phyloP scores from a whole-genome alignment of 2,888 invertebrate species.

The Pogonocherus hispidulus region DNA sequence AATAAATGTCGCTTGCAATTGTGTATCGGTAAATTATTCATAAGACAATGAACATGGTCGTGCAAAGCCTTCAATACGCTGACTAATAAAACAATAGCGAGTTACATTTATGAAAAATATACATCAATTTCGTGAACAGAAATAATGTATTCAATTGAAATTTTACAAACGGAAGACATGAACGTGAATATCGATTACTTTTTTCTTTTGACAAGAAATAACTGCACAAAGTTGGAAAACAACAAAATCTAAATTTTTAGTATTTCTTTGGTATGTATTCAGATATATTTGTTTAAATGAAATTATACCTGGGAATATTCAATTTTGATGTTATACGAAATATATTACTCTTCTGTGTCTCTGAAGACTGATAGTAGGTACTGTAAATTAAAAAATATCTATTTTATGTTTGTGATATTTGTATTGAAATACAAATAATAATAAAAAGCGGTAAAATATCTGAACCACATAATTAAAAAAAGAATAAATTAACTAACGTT shows the following conservation, averaged over 20 bases:
- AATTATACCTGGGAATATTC: too few relatives aligned
- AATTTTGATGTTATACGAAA: too few relatives aligned
- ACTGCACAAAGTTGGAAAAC: neutral
- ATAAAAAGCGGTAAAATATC: neutral
- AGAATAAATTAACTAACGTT: too few relatives aligned
- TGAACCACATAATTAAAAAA: too few relatives aligned
- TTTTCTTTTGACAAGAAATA: conserved; percentile 10
- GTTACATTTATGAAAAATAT: conserved; percentile 56
- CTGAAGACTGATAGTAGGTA: neutral
- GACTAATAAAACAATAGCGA: conserved; percentile 57
- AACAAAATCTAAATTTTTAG: conserved; percentile 18
- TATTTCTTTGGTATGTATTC: conserved; percentile 13
- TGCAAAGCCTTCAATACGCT: conserved; percentile 50
- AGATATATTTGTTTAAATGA: conserved; percentile 13
- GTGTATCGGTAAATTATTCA: conserved; percentile 53
- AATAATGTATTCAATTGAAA: conserved; percentile 55
- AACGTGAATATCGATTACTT: conserved; percentile 47
- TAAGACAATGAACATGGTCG: conserved; percentile 53
- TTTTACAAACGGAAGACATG: conserved; percentile 49
- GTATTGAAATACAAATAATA: neutral
- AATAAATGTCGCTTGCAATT: conserved; percentile 42
- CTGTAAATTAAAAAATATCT: too few relatives aligned
- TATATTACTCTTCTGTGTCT: too few relatives aligned
- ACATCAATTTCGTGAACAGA: conserved; percentile 58
- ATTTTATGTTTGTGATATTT: too few relatives aligned